phyloP scores from a whole-genome alignment of 2,888 invertebrate species.

The Tetragnatha montana region DNA sequence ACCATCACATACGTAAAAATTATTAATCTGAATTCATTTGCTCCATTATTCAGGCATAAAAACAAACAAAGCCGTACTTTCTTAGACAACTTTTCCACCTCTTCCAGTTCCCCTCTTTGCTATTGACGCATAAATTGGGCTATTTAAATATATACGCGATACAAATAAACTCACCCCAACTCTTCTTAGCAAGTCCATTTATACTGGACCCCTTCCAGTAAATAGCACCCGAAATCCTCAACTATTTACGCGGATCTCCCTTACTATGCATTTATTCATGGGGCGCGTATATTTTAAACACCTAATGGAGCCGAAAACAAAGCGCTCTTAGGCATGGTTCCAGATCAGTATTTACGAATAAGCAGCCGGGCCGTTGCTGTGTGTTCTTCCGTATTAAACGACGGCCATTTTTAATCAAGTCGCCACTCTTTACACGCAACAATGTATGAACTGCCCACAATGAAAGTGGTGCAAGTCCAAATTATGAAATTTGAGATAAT shows the following conservation, averaged over 20 bases:
- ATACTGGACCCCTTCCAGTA: conserved; percentile 21
- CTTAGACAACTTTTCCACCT: too few relatives aligned
- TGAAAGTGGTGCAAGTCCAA: too few relatives aligned
- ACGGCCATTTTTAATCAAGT: neutral
- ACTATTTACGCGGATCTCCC: neutral
- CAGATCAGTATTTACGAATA: conserved; percentile 1
- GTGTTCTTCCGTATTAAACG: neutral
- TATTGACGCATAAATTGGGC: neutral
- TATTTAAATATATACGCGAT: neutral
- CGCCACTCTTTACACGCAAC: neutral
- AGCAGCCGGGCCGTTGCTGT: neutral
- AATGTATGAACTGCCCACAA: neutral
- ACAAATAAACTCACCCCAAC: neutral
- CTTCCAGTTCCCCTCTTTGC: too few relatives aligned
- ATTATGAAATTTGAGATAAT: too few relatives aligned
- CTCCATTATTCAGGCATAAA: too few relatives aligned
- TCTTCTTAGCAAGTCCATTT: neutral
- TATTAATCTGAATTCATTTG: too few relatives aligned
- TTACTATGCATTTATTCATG: conserved; percentile 47
- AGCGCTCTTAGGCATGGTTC: conserved; percentile 17
- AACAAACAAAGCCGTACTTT: too few relatives aligned
- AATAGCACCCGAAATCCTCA: neutral
- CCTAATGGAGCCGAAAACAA: neutral
- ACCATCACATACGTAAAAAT: too few relatives aligned
- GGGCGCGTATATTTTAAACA: neutral